A percentile compares a stretch with the other conserved stretches of the same genome.
phyloP scores from a whole-genome alignment of 2,888 invertebrate species.

The Pristionchus fissidentatus region DNA sequence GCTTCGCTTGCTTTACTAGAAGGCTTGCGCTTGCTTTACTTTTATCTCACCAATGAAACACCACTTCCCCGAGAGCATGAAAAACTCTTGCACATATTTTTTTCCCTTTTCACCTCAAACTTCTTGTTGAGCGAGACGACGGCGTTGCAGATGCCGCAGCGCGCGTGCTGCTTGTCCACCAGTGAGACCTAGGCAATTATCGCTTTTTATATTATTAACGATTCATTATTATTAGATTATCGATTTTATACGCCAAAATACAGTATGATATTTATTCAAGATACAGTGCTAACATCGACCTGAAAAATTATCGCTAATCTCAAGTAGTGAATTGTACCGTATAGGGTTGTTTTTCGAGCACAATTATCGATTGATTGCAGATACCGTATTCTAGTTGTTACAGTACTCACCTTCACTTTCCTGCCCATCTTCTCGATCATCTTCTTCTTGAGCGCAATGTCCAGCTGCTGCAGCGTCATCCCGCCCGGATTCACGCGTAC shows the following conservation, averaged over 20 bases:
- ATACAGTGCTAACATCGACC: too few relatives aligned
- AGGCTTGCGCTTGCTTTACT: not conserved
- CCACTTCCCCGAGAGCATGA: not conserved
- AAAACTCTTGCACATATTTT: too few relatives aligned
- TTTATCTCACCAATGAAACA: not conserved
- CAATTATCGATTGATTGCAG: too few relatives aligned
- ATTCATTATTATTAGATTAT: too few relatives aligned
- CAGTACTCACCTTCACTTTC: conserved; percentile 53
- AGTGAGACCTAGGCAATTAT: conserved; percentile 65
- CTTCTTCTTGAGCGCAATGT: conserved; percentile 69
- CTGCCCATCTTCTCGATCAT: conserved; percentile 74
- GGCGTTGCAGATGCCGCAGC: conserved; percentile 72
- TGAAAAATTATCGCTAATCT: too few relatives aligned
- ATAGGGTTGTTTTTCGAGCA: too few relatives aligned
- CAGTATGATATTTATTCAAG: too few relatives aligned
- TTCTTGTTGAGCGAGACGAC: conserved; percentile 74
- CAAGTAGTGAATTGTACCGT: too few relatives aligned
- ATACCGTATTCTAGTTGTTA: too few relatives aligned
- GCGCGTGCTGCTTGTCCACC: conserved; percentile 74
- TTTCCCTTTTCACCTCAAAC: conserved; percentile 66
- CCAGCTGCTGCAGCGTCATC: conserved; percentile 69
- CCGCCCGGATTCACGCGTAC: conserved; percentile 72
- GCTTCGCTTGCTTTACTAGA: not conserved
- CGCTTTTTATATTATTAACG: too few relatives aligned
- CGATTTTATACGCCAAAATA: too few relatives aligned